A percentile compares a stretch with the other conserved stretches of the same genome.
phyloP scores from a whole-genome alignment of 2,888 invertebrate species.

The Mayetiola destructor region DNA sequence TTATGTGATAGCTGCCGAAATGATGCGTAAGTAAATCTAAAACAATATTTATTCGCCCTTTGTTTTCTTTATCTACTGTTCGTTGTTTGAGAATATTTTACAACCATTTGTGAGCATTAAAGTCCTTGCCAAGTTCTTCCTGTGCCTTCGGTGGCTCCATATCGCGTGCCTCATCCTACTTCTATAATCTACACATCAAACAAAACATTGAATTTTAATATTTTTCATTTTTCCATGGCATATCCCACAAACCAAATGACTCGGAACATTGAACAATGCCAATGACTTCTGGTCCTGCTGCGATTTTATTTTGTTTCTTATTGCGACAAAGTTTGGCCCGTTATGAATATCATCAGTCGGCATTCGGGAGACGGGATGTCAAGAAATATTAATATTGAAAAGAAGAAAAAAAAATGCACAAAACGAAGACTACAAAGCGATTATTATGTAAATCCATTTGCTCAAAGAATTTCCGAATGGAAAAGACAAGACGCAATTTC shows the following conservation, averaged over 20 bases:
- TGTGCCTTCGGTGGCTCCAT: too few species aligned
- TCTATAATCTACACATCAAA: slow-evolving; percentile 14
- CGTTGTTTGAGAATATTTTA: too few species aligned
- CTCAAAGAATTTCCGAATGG: neutral
- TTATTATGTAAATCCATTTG: slow-evolving; percentile 5
- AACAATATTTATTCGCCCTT: slow-evolving; percentile 7
- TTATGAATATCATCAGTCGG: slow-evolving; percentile 4
- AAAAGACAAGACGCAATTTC: neutral
- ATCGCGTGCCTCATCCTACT: too few species aligned
- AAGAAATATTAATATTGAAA: neutral
- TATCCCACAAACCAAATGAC: neutral
- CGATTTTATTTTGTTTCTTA: neutral
- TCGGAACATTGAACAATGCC: neutral
- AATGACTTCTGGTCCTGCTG: neutral
- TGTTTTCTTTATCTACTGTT: neutral
- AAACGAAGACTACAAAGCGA: too few species aligned
- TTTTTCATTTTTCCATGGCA: slow-evolving; percentile 8
- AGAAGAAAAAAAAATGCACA: neutral
- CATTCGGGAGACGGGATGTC: neutral
- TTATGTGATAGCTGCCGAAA: slow-evolving; percentile 1
- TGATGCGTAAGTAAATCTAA: slow-evolving; percentile 12
- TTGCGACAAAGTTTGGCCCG: neutral
- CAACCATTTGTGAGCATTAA: too few species aligned
- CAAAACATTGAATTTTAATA: slow-evolving; percentile 14
- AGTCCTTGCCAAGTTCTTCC: too few species aligned